Percentiles rank a stretch among this genome's conserved stretches.
These are phyloP conservation scores for Aromia moschata DNA, from an alignment of 2,888 invertebrate species.

Conservation along the genomic window DNA sequence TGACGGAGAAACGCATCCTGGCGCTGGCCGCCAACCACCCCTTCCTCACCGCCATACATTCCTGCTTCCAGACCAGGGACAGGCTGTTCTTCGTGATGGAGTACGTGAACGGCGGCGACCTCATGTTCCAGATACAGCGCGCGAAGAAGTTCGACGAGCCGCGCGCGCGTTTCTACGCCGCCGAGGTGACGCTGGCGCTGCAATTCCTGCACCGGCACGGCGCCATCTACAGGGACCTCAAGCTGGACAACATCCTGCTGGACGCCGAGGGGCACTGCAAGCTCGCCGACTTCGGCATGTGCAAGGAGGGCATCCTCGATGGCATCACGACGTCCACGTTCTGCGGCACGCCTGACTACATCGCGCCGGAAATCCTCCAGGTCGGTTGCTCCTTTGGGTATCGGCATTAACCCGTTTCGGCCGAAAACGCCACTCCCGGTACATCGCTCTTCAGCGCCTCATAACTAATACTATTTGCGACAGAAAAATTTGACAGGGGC, in stretches of 20 bases:
- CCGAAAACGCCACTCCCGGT: too few species aligned
- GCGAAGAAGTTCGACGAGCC: slow-evolving; percentile 98
- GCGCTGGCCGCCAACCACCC: slow-evolving; percentile 98
- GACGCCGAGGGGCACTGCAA: slow-evolving; percentile 96
- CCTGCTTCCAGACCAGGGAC: slow-evolving; percentile 94
- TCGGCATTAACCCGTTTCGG: too few species aligned
- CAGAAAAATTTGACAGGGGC: too few species aligned
- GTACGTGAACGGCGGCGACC: slow-evolving; percentile 97
- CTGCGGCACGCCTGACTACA: slow-evolving; percentile 99
- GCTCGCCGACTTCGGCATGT: slow-evolving; percentile 91
- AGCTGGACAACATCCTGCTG: slow-evolving; percentile 96
- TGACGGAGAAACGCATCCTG: slow-evolving; percentile 97
- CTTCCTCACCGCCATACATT: slow-evolving; percentile 96
- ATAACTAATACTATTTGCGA: too few species aligned
- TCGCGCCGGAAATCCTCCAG: slow-evolving; percentile 83
- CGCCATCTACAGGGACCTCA: slow-evolving; percentile 98
- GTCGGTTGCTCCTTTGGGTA: slow-evolving; percentile 39
- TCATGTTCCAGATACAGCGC: slow-evolving; percentile 99
- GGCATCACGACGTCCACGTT: slow-evolving; percentile 94
- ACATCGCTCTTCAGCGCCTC: too few species aligned
- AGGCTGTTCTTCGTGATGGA: slow-evolving; percentile 98
- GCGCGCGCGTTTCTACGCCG: slow-evolving; percentile 95
- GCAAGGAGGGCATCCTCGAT: slow-evolving; percentile 93
- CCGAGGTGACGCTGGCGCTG: slow-evolving; percentile 96
- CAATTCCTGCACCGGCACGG: slow-evolving; percentile 97